These are phyloP conservation scores for Fulmarus glacialis DNA, from an alignment of 2,113 vertebrate genomes.

Conservation along the genomic window DNA sequence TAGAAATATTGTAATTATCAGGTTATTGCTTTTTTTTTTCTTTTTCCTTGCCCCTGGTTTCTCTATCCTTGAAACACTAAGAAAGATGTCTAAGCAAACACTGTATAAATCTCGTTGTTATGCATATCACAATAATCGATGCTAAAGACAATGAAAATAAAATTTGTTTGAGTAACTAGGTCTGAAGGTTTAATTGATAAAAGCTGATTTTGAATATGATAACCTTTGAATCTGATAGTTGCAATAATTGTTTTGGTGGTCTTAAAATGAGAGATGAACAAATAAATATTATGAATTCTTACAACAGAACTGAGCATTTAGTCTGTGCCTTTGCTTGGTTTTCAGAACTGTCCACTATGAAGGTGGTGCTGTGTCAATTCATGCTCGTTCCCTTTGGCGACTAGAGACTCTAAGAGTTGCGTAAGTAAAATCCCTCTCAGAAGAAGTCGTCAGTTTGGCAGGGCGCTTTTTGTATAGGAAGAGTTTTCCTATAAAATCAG, in stretches of 20 bases:
- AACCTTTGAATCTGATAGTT: not conserved
- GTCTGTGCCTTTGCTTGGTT: not conserved
- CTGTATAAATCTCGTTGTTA: not conserved
- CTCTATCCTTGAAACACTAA: not conserved
- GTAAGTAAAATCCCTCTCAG: slow-evolving; percentile 79
- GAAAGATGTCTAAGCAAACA: not conserved
- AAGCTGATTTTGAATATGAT: not conserved
- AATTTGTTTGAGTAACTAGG: not conserved
- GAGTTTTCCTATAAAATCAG: not conserved
- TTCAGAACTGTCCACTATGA: slow-evolving; percentile 94
- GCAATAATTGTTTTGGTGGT: not conserved
- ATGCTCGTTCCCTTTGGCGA: slow-evolving; percentile 94
- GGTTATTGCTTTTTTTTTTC: not conserved
- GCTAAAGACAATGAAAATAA: not conserved
- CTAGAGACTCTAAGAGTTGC: slow-evolving; percentile 93
- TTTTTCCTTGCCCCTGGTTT: fast-evolving
- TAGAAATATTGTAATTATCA: not conserved
- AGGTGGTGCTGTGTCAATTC: slow-evolving; percentile 91
- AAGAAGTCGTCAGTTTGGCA: not conserved
- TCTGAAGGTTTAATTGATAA: not conserved
- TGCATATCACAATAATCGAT: not conserved
- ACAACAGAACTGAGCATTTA: not conserved
- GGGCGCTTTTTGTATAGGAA: not conserved
- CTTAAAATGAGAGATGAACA: not conserved
- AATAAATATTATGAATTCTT: not conserved